Evolutionary conservation across 2,113 vertebrate species (phyloP).

Genomic region (Hippocampus zosterae): DNA sequence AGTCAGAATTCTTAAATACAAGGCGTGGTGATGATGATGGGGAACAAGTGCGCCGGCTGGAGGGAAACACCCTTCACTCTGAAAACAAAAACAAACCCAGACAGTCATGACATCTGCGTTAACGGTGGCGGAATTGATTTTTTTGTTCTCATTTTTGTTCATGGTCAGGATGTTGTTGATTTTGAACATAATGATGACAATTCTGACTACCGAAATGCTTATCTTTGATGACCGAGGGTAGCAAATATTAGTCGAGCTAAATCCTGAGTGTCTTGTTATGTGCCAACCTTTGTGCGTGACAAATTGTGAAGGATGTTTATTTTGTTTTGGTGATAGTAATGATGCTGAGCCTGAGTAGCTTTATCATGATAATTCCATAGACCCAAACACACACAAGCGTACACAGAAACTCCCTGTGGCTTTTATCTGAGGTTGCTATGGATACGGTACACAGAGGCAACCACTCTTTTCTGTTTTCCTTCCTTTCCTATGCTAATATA

Average conservation of each 20-base stretch:
- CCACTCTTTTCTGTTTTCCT: slow-evolving; percentile 42
- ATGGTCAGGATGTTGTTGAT: too few relatives aligned
- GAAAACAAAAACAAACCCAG: too few relatives aligned
- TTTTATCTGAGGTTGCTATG: slow-evolving; percentile 56
- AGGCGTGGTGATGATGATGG: too few relatives aligned
- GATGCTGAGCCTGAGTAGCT: neutral
- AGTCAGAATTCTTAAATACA: too few relatives aligned
- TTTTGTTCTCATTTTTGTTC: too few relatives aligned
- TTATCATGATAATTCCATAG: neutral
- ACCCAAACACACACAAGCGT: slow-evolving; percentile 9
- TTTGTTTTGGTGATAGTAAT: neutral
- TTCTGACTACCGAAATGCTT: too few relatives aligned
- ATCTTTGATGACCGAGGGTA: too few relatives aligned
- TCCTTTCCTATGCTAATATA: slow-evolving; percentile 10
- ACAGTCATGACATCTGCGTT: too few relatives aligned
- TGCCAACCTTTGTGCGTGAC: neutral
- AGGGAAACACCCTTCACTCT: too few relatives aligned
- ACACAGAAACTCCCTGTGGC: slow-evolving; percentile 23
- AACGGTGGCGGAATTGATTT: too few relatives aligned
- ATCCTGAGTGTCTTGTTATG: neutral
- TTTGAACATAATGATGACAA: too few relatives aligned
- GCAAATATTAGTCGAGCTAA: neutral
- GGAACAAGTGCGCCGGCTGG: too few relatives aligned
- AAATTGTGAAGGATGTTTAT: neutral
- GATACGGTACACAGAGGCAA: slow-evolving; percentile 58